Evolutionary conservation across 2,888 invertebrate genomes (phyloP), one percentile per base, ranked within the genome.

Genomic region (Apodemia hepburni): DNA sequence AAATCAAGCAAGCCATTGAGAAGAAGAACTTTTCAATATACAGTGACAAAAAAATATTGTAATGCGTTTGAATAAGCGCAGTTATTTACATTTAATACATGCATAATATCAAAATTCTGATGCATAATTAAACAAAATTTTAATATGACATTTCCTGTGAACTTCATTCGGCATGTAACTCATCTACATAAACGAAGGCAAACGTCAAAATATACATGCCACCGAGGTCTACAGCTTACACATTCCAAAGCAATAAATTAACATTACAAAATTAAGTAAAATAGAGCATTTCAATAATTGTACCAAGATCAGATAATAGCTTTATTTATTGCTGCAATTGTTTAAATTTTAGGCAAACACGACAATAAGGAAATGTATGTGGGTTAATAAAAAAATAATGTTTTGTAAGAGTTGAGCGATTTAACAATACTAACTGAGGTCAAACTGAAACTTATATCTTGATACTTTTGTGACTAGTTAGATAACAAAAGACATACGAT

Each of bases 171-270:
- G 22, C 5, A 54, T 12, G 5, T 22, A 71, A 15, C 72, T 75
- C 73, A 76, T 81, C 76, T 75, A 69, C 71, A 77, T 74, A 75
- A 73, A 64, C 68, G 68, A 73, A 75, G 72, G 73, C 79, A 77
- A 81, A 42, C 42, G 6, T 42, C 42, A 42, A 42, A 81, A 76
- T 82, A 83, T 81, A 77, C 73, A 38, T 79, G 72, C 73, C 70
- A 70, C 70, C 86, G 84, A 86, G 86, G 87, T 78, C 66, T 87
- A 78, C 87, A 61, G 73, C 76, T 68, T 65, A 64, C 22, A 66
- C 66, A 73, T 72, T 71, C 42, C 6, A 6, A 15, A 27, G 27
- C 4, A 5, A 15, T 42, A 15, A 42, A 27, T 54, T 27, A 54
- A 54, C 54, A 54, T 22, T 42, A 15, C 54, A 54, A 54, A 54